phyloP scores from a whole-genome alignment of 2,888 invertebrate genomes.

The Andrena fulva region DNA sequence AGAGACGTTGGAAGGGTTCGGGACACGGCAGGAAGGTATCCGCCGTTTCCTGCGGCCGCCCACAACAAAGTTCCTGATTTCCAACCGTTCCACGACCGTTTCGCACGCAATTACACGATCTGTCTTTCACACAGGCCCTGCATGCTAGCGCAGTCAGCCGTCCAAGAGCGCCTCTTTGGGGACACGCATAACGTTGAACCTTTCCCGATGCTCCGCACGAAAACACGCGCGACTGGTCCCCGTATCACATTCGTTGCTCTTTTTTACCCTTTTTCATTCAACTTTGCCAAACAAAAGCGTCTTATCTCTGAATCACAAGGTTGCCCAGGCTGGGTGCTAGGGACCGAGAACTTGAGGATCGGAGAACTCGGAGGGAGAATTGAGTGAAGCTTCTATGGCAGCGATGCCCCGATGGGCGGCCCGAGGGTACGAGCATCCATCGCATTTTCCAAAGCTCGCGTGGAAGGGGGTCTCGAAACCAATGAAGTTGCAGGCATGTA shows the following conservation, averaged over 20 bases:
- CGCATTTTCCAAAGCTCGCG: too few relatives aligned
- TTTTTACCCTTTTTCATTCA: neutral
- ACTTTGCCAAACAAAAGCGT: neutral
- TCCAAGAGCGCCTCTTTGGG: conserved; percentile 24
- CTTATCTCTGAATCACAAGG: neutral
- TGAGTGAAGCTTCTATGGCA: neutral
- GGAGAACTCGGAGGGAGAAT: neutral
- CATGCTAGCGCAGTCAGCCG: neutral
- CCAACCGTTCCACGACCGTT: conserved; percentile 46
- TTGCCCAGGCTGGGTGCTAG: neutral
- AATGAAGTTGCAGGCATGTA: too few relatives aligned
- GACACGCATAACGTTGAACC: conserved; percentile 54
- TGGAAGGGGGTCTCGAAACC: too few relatives aligned
- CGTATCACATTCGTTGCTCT: conserved; percentile 12
- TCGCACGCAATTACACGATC: conserved; percentile 61
- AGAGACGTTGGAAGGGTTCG: conserved; percentile 38
- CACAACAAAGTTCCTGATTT: conserved; percentile 46
- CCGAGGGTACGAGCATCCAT: too few relatives aligned
- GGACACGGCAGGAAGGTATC: conserved; percentile 47
- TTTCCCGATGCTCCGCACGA: conserved; percentile 52
- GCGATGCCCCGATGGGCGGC: too few relatives aligned
- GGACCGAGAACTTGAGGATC: neutral
- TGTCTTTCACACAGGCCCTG: conserved; percentile 12
- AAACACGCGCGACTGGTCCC: conserved; percentile 54
- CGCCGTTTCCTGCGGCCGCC: conserved; percentile 64